Evolutionary conservation across 2,888 invertebrate species (phyloP).

Genomic region (Euplagia quadripunctaria): DNA sequence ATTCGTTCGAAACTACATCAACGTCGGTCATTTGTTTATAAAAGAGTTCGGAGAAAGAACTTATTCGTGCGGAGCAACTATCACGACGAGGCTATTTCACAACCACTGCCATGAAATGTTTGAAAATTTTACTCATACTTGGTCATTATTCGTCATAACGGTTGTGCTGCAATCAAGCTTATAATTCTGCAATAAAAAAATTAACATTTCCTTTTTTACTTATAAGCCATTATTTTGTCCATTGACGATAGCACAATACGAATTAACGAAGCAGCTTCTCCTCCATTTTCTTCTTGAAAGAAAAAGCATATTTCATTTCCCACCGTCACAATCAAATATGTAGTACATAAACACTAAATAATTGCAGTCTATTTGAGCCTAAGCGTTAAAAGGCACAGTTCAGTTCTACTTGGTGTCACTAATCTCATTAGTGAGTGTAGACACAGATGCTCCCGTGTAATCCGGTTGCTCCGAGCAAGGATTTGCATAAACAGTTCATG

Average conservation of each 20-base stretch:
- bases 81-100: slow-evolving; percentile 30
- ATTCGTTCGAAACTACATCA: not conserved
- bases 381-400: slow-evolving; percentile 53
- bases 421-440: slow-evolving; percentile 78
- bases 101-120: slow-evolving; percentile 46
- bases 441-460: slow-evolving; percentile 76
- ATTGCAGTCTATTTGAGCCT: slow-evolving; percentile 54
- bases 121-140: slow-evolving; percentile 50
- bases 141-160: no score
- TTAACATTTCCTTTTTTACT: no score
- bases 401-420: slow-evolving; percentile 67
- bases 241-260: no score
- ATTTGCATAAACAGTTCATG: slow-evolving; percentile 75
- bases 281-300: not conserved
- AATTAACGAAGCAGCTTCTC: no score
- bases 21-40: slow-evolving; percentile 24
- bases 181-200: no score
- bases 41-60: slow-evolving; percentile 38
- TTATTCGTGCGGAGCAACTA: slow-evolving; percentile 47
- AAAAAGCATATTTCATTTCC: not conserved
- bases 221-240: slow-evolving; percentile 10
- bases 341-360: slow-evolving; percentile 36
- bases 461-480: slow-evolving; percentile 66
- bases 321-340: slow-evolving; percentile 7
- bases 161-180: no score